phyloP scores from a whole-genome alignment of 2,888 invertebrate species.

The Allygus modestus region DNA sequence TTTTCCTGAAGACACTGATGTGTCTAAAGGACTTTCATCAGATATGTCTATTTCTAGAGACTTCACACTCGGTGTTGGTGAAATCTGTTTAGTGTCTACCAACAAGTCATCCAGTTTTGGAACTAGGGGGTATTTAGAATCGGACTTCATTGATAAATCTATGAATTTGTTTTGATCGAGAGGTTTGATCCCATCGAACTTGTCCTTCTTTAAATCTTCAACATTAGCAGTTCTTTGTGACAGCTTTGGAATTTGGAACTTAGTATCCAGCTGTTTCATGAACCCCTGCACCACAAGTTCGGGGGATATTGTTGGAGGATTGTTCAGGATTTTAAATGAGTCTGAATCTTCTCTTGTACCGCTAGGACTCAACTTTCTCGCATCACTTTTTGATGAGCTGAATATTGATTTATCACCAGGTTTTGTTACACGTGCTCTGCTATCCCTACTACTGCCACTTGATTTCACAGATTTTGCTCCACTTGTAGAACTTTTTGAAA shows the following conservation, averaged over 20 bases:
- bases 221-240: constrained; percentile 77
- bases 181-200: constrained; percentile 57
- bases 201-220: constrained; percentile 67
- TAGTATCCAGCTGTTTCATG: constrained; percentile 87
- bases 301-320: constrained; percentile 77
- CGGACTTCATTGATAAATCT: constrained; percentile 55
- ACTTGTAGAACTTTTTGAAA: constrained; percentile 59
- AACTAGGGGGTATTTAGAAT: constrained; percentile 52
- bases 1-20: constrained; percentile 64
- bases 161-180: constrained; percentile 54
- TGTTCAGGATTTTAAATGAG: constrained; percentile 78
- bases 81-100: constrained; percentile 56
- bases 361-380: constrained; percentile 83
- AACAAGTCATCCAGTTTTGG: constrained; percentile 58
- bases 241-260: constrained; percentile 92
- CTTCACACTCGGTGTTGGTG: constrained; percentile 52
- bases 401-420: constrained; percentile 75
- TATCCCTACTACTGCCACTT: constrained; percentile 64
- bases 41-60: constrained; percentile 52
- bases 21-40: constrained; percentile 59
- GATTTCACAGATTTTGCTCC: constrained; percentile 69
- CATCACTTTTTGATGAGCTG: constrained; percentile 78
- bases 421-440: constrained; percentile 65
- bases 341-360: constrained; percentile 81
- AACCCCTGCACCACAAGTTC: constrained; percentile 82